Evolutionary conservation across 1,140 invertebrate species (phyloP), one percentile per base, ranked within the genome.

Genomic region (Augochlora pura): DNA sequence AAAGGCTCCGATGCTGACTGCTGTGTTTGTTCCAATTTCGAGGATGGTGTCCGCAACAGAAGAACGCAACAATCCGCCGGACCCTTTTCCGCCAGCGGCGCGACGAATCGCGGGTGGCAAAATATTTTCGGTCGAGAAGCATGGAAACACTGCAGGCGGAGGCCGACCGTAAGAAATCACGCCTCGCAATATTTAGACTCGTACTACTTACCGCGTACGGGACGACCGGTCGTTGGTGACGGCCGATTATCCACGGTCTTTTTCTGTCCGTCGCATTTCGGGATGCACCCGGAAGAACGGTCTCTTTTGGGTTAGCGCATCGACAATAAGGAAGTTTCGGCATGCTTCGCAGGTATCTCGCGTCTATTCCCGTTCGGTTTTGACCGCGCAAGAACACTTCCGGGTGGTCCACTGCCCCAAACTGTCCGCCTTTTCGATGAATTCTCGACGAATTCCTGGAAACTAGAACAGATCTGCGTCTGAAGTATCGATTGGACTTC

Each of bases 41-140:
- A 9, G 8, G 21, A 57, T 2, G 12, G 32, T 6, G 16, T 21
- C 5, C 3, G 25, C 16, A 9, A 38, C 60, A 14, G 54, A 76
- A 63, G 18, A 6, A 6, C 14, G 0, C 14, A 18, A 12, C 42
- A 46, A 12, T n/a, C 21, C 2, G 9, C 16, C 18, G 10, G 46
- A 14, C 8, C 16, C 42, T 71, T 0, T 67, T 21, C 65, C 80
- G 54, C 23, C n/a, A 42, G 83, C 82, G 52, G 83, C 82, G 77
- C 81, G 64, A 69, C 82, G 60, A 88, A 86, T 86, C 65, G 62
- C 75, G 25, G 54, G 63, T 66, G 69, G 82, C 79, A 78, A 86
- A 89, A 89, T 85, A 89, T 88, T 86, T 86, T 85, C 78, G 74
- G 62, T 46, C 18, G 52, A 1, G 39, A 0, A 2, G 25, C 27